Conservation (phyloP, 1,140 invertebrate genomes). For the Yoshiicerus persimilis region DNA sequence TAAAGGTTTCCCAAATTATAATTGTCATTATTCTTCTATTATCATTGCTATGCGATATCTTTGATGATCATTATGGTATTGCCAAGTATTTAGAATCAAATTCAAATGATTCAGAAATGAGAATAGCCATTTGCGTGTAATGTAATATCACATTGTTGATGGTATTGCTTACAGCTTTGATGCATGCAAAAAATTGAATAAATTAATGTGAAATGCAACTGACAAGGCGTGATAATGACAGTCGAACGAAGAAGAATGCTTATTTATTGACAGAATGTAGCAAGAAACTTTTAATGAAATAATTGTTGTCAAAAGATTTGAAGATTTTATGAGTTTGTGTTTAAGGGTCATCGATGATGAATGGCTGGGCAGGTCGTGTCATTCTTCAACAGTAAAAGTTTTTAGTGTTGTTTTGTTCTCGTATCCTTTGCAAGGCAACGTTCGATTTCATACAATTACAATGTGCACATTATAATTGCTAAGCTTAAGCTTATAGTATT, state of each 20-base stretch:
- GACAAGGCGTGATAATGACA: conserved; percentile 18
- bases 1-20: background rate
- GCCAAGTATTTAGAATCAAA: too few relatives aligned
- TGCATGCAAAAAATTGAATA: background rate
- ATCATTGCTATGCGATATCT: background rate
- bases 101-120: too few relatives aligned
- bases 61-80: too few relatives aligned
- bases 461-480: background rate
- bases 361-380: background rate
- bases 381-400: background rate
- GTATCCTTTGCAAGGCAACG: background rate
- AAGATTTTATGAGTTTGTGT: background rate
- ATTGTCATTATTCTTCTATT: background rate
- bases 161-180: background rate
- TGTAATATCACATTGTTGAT: too few relatives aligned
- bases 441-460: too few relatives aligned
- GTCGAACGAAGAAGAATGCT: background rate
- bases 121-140: too few relatives aligned
- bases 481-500: too few relatives aligned
- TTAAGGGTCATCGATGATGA: background rate
- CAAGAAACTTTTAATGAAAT: conserved; percentile 5
- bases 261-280: conserved; percentile 13
- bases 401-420: background rate
- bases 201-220: background rate
- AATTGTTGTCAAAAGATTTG: conserved; percentile 13